Base-by-base conservation (phyloP, 2,888 invertebrate species). In the Coecobrya sp. region DNA sequence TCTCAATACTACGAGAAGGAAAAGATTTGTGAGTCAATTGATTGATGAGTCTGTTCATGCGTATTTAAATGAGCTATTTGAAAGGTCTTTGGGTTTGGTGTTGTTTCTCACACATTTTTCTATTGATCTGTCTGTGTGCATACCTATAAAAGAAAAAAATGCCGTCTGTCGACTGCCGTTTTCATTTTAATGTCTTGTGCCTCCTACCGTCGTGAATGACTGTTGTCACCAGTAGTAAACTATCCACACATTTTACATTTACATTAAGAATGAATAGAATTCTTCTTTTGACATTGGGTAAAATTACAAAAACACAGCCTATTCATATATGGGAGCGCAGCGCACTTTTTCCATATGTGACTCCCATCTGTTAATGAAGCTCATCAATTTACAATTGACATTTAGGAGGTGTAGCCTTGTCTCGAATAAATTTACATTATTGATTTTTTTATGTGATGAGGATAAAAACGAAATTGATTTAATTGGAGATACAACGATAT, bases 381-480 rank as follows among this genome's bases (percentile, higher is more conserved):
- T 19, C 73, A 55, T 55, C 59, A 59, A 55, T 76, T 86, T 86
- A 19, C 36, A 73, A 86, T 86, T 86, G 70, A 55, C 73, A 76
- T 70, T 86, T 86, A 81, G 86, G 52, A 79, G 59, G 87, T 79
- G 79, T 86, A 59, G 27, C 42, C 79, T 79, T 79, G 76, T 79
- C 87, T 79, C 22, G 76, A 55, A 87, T 87, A 87, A 87, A 87
- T 87, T 87, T 87, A 52, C 87, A 87, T 87, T 59, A 62, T 49
- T 87, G 59, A 87, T 79, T 73, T 86, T 84, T 55, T 86, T 55
- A 79, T 88, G 59, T 81, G 81, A 88, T 52, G 81, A 49, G 88
- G 73, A 73, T 76, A 88, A 87, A 45, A 79, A 62, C 84, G 73
- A 89, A 88, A 89, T 89, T 89, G 82, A 73, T 55, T 89, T 89